Percentiles rank a stretch among this genome's conserved stretches.
These are phyloP conservation scores for Pycnomerus fuliginosus DNA, from an alignment of 2,888 invertebrate species.

Conservation along the genomic window DNA sequence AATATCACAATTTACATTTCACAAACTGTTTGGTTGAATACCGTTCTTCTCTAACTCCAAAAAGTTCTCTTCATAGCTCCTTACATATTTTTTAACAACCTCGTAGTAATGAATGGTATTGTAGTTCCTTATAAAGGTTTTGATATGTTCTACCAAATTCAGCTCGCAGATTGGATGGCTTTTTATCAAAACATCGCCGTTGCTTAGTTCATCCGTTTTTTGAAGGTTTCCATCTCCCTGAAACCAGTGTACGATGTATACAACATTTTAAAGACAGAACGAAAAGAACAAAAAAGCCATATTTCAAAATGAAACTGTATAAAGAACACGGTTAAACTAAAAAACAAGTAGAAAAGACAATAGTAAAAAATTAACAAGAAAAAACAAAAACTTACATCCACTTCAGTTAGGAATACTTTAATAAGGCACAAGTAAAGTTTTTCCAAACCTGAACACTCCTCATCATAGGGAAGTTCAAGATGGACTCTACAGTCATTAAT, in stretches of 20 bases:
- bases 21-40: slow-evolving; percentile 15
- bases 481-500: slow-evolving; percentile 14
- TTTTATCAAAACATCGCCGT: slow-evolving; percentile 18
- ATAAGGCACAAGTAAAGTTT: slow-evolving; percentile 20
- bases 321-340: background rate
- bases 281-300: no score
- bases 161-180: slow-evolving; percentile 20
- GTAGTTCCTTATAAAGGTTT: slow-evolving; percentile 15
- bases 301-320: background rate
- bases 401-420: slow-evolving; percentile 14
- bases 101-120: slow-evolving; percentile 16
- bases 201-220: slow-evolving; percentile 8
- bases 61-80: slow-evolving; percentile 12
- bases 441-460: slow-evolving; percentile 19
- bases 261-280: background rate
- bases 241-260: no score
- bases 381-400: slow-evolving; percentile 9
- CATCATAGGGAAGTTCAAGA: slow-evolving; percentile 7
- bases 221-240: slow-evolving; percentile 7
- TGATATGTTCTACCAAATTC: slow-evolving; percentile 20
- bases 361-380: background rate
- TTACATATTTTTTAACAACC: slow-evolving; percentile 18
- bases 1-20: slow-evolving; percentile 1
- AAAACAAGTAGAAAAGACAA: no score
- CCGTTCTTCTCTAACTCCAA: slow-evolving; percentile 15